Base-by-base conservation (phyloP, 1,140 invertebrate genomes). In the Drosophila sp. region DNA sequence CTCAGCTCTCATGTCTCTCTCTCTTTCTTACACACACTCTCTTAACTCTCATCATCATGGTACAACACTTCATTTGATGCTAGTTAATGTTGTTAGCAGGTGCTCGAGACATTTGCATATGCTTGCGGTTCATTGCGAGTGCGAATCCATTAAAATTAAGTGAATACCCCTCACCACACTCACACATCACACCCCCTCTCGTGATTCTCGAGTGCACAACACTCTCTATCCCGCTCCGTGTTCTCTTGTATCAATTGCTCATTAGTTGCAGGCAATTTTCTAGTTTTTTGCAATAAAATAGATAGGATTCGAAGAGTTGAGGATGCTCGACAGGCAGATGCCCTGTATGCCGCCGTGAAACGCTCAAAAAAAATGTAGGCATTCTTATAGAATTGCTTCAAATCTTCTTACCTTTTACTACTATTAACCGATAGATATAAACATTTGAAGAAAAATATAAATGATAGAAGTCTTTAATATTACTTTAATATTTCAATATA, bases 51-150 rank as follows among this genome's bases (percentile, higher is more conserved):
- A 11, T 13, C 53, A 57, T 25, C 25, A 40, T 45, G 43, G 16
- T 7, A 45, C 43, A 45, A 45, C 43, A 56, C 56, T 63, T 40
- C 62, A 74, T 48, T 76, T 18, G 14, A 69, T 79, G 79, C 79
- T 82, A 87, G 79, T 87, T 87, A 87, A 87, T 87, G 76, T 77
- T 79, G 83, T 87, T 87, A 89, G 79, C 83, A 87, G 82, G 83
- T 89, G 83, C 83, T 87, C 64, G 69, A 87, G 72, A 83, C 80
- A 89, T 89, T 89, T 89, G 83, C 83, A 89, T 89, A 77, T 80
- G 79, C 78, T 83, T 89, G 83, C 78, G 83, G 83, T 89, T 89
- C 83, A 82, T 83, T 89, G 83, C 79, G 72, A 83, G 83, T 89
- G 83, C 76, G 80, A 89, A 89, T 83, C 76, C 76, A 89, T 83